Conservation (phyloP, 2,888 invertebrate species). For the Mechanitis messenoides region DNA sequence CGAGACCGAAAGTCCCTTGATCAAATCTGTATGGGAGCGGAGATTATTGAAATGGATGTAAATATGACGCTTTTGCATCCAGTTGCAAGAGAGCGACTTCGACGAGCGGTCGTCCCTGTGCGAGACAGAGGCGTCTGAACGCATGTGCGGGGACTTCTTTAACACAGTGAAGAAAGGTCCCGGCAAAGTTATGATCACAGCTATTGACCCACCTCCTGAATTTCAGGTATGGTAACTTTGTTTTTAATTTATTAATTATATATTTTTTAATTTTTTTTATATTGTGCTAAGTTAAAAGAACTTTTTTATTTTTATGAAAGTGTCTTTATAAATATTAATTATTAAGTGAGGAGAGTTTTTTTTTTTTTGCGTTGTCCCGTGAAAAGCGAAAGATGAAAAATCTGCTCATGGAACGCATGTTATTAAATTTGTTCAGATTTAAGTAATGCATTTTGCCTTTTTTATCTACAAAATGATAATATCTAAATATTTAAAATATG, state of each 20-base stretch:
- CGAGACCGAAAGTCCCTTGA: too few relatives aligned
- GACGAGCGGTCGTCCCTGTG: conserved; percentile 86
- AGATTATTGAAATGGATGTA: conserved; percentile 7
- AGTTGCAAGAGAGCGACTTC: conserved; percentile 89
- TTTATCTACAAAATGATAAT: too few relatives aligned
- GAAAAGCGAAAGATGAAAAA: too few relatives aligned
- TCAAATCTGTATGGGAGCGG: neutral
- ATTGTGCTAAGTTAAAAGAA: neutral
- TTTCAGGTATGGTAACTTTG: conserved; percentile 78
- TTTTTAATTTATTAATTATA: conserved; percentile 11
- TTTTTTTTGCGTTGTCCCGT: too few relatives aligned
- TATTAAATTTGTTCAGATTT: too few relatives aligned
- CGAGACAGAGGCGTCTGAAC: conserved; percentile 85
- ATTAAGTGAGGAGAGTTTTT: too few relatives aligned
- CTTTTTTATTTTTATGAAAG: too few relatives aligned
- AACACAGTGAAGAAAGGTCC: conserved; percentile 89
- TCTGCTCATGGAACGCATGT: too few relatives aligned
- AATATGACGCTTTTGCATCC: conserved; percentile 30
- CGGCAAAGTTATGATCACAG: conserved; percentile 76
- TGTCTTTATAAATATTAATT: too few relatives aligned
- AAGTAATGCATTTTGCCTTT: too few relatives aligned
- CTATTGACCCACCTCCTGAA: conserved; percentile 90
- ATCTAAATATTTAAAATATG: too few relatives aligned
- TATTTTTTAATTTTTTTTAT: conserved; percentile 1
- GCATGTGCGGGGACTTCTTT: conserved; percentile 88